phyloP scores from a whole-genome alignment of 2,888 invertebrate species.

The Drosophila robusta region DNA sequence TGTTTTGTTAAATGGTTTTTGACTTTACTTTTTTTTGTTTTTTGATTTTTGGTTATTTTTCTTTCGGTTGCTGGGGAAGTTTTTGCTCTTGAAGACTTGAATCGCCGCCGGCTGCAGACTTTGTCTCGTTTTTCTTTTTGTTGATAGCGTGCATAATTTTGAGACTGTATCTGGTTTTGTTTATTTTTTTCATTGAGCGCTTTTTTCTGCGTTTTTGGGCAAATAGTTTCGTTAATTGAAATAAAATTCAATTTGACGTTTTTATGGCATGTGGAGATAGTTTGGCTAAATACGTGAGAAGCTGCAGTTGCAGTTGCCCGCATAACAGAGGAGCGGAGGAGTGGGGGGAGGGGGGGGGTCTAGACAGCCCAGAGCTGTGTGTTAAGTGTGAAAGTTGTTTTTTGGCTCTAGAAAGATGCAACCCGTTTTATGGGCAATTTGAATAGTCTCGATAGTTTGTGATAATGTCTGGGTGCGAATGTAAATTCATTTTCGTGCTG shows the following conservation, averaged over 20 bases:
- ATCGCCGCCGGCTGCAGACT: conserved; percentile 35
- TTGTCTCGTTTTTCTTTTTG: conserved; percentile 6
- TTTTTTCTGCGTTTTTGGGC: conserved; percentile 35
- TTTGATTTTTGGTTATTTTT: not conserved
- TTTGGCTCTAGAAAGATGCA: conserved; percentile 59
- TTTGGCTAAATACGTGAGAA: conserved; percentile 74
- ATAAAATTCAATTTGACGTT: conserved; percentile 79
- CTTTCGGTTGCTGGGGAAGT: conserved; percentile 11
- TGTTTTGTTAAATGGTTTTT: conserved; percentile 61
- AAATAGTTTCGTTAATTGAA: conserved; percentile 79
- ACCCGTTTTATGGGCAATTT: conserved; percentile 54
- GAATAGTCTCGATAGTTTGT: conserved; percentile 34
- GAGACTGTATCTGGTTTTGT: conserved; percentile 51
- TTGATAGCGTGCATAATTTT: conserved; percentile 65
- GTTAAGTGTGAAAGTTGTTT: conserved; percentile 70
- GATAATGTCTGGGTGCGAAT: conserved; percentile 28
- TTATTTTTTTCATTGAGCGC: conserved; percentile 17
- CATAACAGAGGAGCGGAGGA: conserved; percentile 10
- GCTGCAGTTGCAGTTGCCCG: conserved; percentile 44
- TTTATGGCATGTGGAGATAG: conserved; percentile 75
- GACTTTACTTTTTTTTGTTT: conserved; percentile 7
- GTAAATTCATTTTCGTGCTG: conserved; percentile 41
- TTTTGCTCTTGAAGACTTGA: conserved; percentile 36
- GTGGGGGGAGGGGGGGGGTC: not conserved
- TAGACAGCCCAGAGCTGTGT: conserved; percentile 41